phyloP scores from a whole-genome alignment of 1,140 invertebrate species.

The Macrobrachium nipponense region DNA sequence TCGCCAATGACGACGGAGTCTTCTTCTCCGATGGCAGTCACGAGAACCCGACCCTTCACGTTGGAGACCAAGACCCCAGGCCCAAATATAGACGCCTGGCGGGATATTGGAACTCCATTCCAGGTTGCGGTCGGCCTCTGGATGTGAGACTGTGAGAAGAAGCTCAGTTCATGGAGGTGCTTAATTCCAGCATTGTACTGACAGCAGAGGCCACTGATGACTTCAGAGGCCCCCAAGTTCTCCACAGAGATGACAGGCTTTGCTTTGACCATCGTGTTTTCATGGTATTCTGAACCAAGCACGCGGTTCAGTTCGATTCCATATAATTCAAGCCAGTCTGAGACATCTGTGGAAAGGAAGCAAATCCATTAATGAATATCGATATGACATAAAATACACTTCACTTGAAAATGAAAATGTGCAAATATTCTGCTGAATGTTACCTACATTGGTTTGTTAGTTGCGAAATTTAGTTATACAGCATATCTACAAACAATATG shows the following conservation, averaged over 20 bases:
- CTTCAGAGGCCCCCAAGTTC: conserved; percentile 53
- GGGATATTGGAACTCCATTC: conserved; percentile 64
- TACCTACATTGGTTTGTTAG: too few relatives aligned
- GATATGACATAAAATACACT: too few relatives aligned
- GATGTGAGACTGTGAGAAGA: conserved; percentile 63
- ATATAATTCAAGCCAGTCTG: conserved; percentile 58
- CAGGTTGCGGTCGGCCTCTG: conserved; percentile 45
- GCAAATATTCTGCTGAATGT: too few relatives aligned
- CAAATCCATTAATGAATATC: neutral
- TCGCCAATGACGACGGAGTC: conserved; percentile 90
- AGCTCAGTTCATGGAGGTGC: conserved; percentile 61
- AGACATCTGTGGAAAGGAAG: conserved; percentile 44
- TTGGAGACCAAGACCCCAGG: conserved; percentile 56
- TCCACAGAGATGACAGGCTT: conserved; percentile 49
- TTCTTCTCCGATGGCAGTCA: conserved; percentile 76
- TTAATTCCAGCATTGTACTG: conserved; percentile 58
- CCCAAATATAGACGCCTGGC: conserved; percentile 82
- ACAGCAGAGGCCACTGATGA: conserved; percentile 62
- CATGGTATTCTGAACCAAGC: conserved; percentile 62
- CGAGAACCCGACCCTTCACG: conserved; percentile 73
- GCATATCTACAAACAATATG: too few relatives aligned
- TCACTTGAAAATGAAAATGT: too few relatives aligned
- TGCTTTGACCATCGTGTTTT: conserved; percentile 51
- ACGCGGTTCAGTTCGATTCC: conserved; percentile 54
- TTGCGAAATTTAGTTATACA: too few relatives aligned